Base-by-base conservation (phyloP, 2,113 vertebrate species). In the Sphyrna mokarran region DNA sequence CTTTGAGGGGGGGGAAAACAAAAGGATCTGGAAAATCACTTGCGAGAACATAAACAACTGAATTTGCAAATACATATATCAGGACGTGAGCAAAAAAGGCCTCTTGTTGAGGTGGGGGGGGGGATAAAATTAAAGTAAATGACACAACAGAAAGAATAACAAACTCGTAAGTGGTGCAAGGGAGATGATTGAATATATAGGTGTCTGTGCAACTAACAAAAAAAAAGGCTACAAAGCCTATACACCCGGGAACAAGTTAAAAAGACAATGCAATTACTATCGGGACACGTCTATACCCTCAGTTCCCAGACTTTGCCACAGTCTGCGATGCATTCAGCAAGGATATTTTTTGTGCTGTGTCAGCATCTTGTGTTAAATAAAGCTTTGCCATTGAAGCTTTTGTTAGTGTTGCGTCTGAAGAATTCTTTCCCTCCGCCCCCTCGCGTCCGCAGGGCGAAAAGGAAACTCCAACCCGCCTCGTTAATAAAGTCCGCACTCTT, bases 261-360 rank as follows among this genome's bases (percentile, higher is more conserved):
- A 70, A 72, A 11, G 26, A 20, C 26, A 61, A 90, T 1, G 58
- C 33, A 16, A 40, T 40, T 43, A 13, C 6, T 72, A 54, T 70
- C 94, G 54, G 40, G 69, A 76, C 40, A 22, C 8, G 69, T 95
- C 54, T 72, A 48, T 33, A 95, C 68, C 94, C 94, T 95, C 37
- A 95, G 94, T 95, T 76, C 69, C 69, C 68, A 72, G 29, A 26
- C 37, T 13, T 70, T 37, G 48, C 23, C 23, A 70, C 93, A 94
- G 94, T 95, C 94, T 95, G 94, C 94, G 72, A 95, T 95, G 94
- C 94, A 54, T 43, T 70, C 68, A 95, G 43, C 43, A 43, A n/a
- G 94, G 26, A 54, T 18, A 76, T 5, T 22, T 63, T 37, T 63
- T 63, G 89, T 91, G 89, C 37, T 93, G 87, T 91, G 58, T 69